These are phyloP conservation scores for Erannis defoliaria DNA, from an alignment of 2,888 invertebrate species.

Conservation along the genomic window DNA sequence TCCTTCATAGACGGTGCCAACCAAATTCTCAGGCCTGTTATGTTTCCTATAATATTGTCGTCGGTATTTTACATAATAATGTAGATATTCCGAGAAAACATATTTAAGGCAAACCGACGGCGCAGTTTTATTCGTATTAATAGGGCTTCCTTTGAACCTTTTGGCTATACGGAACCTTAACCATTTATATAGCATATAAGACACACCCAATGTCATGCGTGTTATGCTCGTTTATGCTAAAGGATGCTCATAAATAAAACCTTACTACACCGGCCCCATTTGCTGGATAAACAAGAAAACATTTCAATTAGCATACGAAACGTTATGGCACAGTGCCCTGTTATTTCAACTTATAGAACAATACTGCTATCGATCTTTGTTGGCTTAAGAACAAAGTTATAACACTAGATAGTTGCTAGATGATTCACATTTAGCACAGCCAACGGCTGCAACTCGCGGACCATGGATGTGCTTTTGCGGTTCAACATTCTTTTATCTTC, in stretches of 20 bases:
- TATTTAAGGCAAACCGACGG: too few species aligned
- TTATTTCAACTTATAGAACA: slow-evolving; percentile 30
- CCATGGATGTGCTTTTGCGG: too few species aligned
- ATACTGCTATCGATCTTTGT: slow-evolving; percentile 35
- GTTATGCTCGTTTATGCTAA: slow-evolving; percentile 22
- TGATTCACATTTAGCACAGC: slow-evolving; percentile 48
- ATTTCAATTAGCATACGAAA: slow-evolving; percentile 35
- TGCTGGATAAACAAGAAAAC: slow-evolving; percentile 34
- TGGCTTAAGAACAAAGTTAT: slow-evolving; percentile 39
- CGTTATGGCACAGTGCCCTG: slow-evolving; percentile 36
- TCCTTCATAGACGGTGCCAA: too few species aligned
- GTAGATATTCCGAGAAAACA: too few species aligned
- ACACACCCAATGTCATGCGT: slow-evolving; percentile 16
- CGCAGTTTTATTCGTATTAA: not conserved
- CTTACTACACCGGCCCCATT: slow-evolving; percentile 15
- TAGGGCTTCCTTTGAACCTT: not conserved
- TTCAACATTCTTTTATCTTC: not conserved
- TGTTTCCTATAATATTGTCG: too few species aligned
- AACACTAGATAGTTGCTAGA: slow-evolving; percentile 49
- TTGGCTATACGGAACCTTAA: not conserved
- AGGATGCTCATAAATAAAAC: slow-evolving; percentile 26
- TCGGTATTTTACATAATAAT: too few species aligned
- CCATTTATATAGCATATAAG: slow-evolving; percentile 16
- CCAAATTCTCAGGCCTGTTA: too few species aligned
- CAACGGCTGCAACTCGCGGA: slow-evolving; percentile 7